These are phyloP conservation scores for Tachypleus tridentatus DNA, from an alignment of 1,140 invertebrate genomes.

Conservation along the genomic window DNA sequence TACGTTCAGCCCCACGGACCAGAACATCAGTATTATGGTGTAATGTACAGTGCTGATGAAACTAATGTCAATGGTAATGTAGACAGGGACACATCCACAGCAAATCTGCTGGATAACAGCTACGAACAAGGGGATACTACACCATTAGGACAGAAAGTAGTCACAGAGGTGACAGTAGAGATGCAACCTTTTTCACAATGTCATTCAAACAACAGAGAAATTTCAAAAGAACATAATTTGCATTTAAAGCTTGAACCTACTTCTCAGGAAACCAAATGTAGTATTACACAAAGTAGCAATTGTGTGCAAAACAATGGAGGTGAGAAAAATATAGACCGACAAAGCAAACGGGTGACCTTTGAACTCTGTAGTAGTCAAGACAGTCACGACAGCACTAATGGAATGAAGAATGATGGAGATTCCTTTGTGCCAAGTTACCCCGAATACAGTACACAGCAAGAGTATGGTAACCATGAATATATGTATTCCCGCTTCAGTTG, in stretches of 20 bases:
- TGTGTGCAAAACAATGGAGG: too few relatives aligned
- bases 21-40: neutral
- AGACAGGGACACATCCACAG: neutral
- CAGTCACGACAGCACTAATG: slow-evolving; percentile 10
- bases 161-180: slow-evolving; percentile 20
- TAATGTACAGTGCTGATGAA: neutral
- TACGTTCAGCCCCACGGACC: neutral
- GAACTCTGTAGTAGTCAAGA: slow-evolving; percentile 16
- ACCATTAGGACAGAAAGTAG: slow-evolving; percentile 14
- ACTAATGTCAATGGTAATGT: neutral
- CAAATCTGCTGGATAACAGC: neutral
- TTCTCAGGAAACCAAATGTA: slow-evolving; percentile 9
- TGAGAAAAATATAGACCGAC: slow-evolving; percentile 15
- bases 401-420: slow-evolving; percentile 14
- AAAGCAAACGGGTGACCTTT: slow-evolving; percentile 20
- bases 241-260: neutral
- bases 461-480: slow-evolving; percentile 19
- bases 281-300: slow-evolving; percentile 14
- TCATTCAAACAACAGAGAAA: slow-evolving; percentile 1
- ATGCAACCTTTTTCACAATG: slow-evolving; percentile 9
- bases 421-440: slow-evolving; percentile 19
- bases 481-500: slow-evolving; percentile 7
- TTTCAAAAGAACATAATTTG: too few relatives aligned
- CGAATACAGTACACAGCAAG: slow-evolving; percentile 19
- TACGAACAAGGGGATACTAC: slow-evolving; percentile 4